Conservation (phyloP, 2,888 invertebrate species). For the Xestia sexstrigata region DNA sequence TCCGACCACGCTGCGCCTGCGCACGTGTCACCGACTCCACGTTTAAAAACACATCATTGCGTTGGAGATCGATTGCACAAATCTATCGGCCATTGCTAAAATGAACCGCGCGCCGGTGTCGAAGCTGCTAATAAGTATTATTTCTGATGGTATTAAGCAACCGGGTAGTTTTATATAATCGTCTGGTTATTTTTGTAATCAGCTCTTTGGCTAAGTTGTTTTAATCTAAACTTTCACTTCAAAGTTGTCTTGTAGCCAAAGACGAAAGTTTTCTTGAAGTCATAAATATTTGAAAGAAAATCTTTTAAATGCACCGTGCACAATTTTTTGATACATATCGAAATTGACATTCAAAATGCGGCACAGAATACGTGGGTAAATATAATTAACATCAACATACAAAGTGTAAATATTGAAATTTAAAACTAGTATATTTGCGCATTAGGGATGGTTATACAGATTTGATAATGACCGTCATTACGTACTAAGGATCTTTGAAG, state of each 20-base stretch:
- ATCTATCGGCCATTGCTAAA: conserved; percentile 60
- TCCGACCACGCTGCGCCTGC: conserved; percentile 71
- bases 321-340: neutral
- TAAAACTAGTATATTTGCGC: neutral
- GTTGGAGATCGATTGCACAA: conserved; percentile 66
- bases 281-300: conserved; percentile 2
- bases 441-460: neutral
- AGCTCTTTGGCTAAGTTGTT: conserved; percentile 5
- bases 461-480: conserved; percentile 15
- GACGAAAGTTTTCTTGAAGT: neutral
- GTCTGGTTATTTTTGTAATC: conserved; percentile 38
- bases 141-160: conserved; percentile 43
- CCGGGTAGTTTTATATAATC: conserved; percentile 44
- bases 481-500: neutral
- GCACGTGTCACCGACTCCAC: conserved; percentile 67
- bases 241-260: neutral
- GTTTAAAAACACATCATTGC: conserved; percentile 68
- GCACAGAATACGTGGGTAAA: neutral
- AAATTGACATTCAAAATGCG: conserved; percentile 10
- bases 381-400: neutral
- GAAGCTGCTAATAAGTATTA: conserved; percentile 38
- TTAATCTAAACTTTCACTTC: conserved; percentile 35
- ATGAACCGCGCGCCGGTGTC: conserved; percentile 36
- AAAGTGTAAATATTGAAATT: conserved; percentile 11
- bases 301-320: neutral